A percentile compares a stretch with the other conserved stretches of the same genome.
Conservation (phyloP, 2,113 vertebrate genomes). For the Chaetops frenatus region DNA sequence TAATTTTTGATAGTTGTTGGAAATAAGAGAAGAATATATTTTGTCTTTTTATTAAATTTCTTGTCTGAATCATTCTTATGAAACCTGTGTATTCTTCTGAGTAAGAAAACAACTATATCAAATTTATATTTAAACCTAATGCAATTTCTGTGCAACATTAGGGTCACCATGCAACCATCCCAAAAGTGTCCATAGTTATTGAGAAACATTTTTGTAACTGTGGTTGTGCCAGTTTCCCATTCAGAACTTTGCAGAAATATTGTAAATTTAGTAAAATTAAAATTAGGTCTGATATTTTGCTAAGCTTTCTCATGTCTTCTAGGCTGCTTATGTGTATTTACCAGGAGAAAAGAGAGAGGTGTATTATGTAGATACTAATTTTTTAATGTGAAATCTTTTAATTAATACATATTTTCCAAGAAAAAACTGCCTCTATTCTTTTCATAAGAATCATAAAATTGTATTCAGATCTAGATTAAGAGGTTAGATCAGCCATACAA, state of each 20-base stretch:
- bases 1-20: neutral
- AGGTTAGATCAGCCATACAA: neutral
- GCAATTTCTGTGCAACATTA: neutral
- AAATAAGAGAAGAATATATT: neutral
- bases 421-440: neutral
- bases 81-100: neutral
- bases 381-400: neutral
- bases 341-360: neutral
- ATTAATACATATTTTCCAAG: neutral
- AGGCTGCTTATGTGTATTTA: neutral
- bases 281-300: neutral
- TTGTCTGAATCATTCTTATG: neutral
- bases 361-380: neutral
- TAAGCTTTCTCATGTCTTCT: neutral
- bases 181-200: neutral
- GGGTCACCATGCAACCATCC: neutral
- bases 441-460: neutral
- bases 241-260: neutral
- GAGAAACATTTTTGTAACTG: neutral
- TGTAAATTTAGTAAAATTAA: neutral
- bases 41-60: neutral
- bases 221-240: neutral
- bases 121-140: neutral
- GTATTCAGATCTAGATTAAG: neutral
- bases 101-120: neutral